Conservation (phyloP, 2,797 vertebrate species). For the Halcyon badia region DNA sequence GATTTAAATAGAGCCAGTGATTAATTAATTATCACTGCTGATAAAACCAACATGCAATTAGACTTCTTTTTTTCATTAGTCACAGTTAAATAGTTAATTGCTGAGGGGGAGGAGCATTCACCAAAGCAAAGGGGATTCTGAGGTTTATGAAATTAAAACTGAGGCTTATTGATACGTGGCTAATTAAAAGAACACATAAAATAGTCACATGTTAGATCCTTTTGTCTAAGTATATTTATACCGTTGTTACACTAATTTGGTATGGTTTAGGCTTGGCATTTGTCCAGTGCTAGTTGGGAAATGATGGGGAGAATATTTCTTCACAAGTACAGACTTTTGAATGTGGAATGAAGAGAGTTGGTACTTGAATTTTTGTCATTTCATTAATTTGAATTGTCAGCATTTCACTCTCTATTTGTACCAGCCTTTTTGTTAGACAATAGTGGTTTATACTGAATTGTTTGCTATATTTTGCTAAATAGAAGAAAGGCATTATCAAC, state of each 20-base stretch:
- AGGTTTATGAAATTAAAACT: slow-evolving; percentile 20
- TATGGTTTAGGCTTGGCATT: background rate
- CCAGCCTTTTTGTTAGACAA: background rate
- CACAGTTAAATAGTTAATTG: slow-evolving; percentile 24
- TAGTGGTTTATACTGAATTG: background rate
- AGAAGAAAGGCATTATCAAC: background rate
- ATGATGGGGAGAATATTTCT: background rate
- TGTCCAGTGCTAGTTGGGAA: background rate
- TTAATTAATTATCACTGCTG: slow-evolving; percentile 36
- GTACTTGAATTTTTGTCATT: background rate
- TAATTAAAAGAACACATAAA: slow-evolving; percentile 13
- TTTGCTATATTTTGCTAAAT: background rate
- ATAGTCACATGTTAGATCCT: background rate
- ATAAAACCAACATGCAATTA: slow-evolving; percentile 6
- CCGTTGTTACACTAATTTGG: background rate
- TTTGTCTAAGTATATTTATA: background rate
- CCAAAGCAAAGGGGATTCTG: background rate
- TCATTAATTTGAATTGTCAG: background rate
- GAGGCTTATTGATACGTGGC: background rate
- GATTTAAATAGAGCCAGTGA: background rate
- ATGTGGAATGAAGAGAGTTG: background rate
- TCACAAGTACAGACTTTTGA: background rate
- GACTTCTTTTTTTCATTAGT: slow-evolving; percentile 34
- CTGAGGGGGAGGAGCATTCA: background rate
- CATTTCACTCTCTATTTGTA: background rate